Evolutionary conservation across 2,888 invertebrate genomes (phyloP), one percentile per base, ranked within the genome.

Genomic region (Nephrotoma flavescens): DNA sequence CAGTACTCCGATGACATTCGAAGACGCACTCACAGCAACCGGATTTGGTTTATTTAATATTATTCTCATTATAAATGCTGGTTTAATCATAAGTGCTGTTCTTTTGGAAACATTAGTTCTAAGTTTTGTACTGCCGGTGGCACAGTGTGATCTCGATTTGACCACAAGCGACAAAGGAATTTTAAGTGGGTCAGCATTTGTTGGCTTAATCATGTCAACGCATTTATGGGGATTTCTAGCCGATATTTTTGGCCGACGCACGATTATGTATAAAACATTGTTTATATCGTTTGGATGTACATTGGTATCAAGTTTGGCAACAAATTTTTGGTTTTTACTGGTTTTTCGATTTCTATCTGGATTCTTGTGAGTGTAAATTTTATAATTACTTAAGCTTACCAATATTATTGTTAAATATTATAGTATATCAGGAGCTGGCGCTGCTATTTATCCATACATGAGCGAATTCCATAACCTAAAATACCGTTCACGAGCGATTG

Each of bases 161-260:
- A 89, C 90, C 6, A 91, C 91, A 2, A 88, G 89, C 44, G 90
- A 92, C 87, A 91, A 91, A 85, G 92, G 92, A 12, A 90, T 91
- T 86, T 89, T 92, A 84, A 90, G 90, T 87, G 91, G 91, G 15
- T 90, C 91, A 42, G 91, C 91, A 6, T 91, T 92, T 89, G 89
- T 90, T 47, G 92, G 92, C 88, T 93, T 93, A 88, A 92, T 93
- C 52, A 89, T 92, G 4, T 92, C 93, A 85, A 93, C 93, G 0
- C 92, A 93, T 89, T 89, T 93, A 85, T 93, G 93, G 93, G 94
- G 94, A 6, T 93, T 92, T 88, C 88, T 93, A 57, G 93, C 93
- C 0, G 93, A 94, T 88, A 92, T 92, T 6, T 91, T 90, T 87
- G 94, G 94, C 7, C 89, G 93, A 86, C 90, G 92, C 88, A 91